Base-by-base conservation (phyloP, 2,797 vertebrate genomes). In the Coreius guichenoti region DNA sequence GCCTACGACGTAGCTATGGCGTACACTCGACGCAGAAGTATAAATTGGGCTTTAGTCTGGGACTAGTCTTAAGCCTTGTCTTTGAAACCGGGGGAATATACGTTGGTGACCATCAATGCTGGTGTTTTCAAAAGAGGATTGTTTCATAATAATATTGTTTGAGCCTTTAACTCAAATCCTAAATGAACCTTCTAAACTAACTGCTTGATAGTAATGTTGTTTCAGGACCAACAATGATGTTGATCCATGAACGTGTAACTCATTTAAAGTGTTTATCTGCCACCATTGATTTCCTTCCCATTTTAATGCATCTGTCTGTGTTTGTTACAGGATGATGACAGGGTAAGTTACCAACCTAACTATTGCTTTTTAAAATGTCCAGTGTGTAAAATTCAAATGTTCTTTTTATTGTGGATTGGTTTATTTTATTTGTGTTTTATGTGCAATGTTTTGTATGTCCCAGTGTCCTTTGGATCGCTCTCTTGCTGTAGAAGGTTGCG, bases 381-480 rank as follows among this genome's bases (percentile, higher is more conserved):
- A 5, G 58, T n/a, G 6, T 49, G 11, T 26, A 61, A 12, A 63
- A 65, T 65, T 17, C 3, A 1, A 65, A 17, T 17, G 0, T 4
- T 8, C 3, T 8, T 65, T 31, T 31, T 8, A 17, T 69, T 23
- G 39, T n/a, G 39, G n/a, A 43, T 77, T 76, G 19, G 45, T 7
- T 72, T 33, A 47, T 26, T 47, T 73, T 17, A 54, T 54, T 39
- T 67, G 14, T 33, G 29, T 65, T 33, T 45, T 45, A 77, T 23
- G n/a, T 43, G 39, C 14, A 29, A 68, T 84, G 70, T 73, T 2
- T 83, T n/a, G 47, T 61, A 77, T 86, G 3, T 33, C 8, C 36
- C 81, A 94, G 93, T 94, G 93, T 87, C 90, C 90, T 17, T 75
- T 58, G 5, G 91, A 93, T 36, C 89, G 93, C 9, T 87, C 88